These are phyloP conservation scores for Trematomus loennbergii DNA, from an alignment of 2,113 vertebrate genomes.

Conservation along the genomic window DNA sequence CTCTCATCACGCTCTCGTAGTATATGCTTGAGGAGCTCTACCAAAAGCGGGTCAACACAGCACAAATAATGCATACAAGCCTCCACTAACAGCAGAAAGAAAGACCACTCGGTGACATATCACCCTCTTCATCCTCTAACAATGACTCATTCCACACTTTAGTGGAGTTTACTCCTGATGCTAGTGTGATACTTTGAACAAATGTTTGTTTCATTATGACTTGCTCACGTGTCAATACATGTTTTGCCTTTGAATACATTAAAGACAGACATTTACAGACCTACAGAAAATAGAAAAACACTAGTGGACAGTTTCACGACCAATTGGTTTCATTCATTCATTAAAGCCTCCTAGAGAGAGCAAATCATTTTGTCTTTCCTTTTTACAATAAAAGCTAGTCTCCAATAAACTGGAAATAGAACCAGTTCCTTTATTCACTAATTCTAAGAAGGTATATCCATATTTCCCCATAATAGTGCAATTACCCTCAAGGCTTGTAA, in stretches of 20 bases:
- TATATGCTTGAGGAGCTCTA: conserved; percentile 8
- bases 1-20: conserved; percentile 19
- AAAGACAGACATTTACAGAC: neutral
- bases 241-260: neutral
- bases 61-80: conserved; percentile 21
- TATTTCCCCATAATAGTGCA: neutral
- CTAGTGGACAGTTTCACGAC: neutral
- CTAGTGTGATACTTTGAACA: neutral
- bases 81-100: conserved; percentile 8
- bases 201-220: neutral
- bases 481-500: conserved; percentile 3
- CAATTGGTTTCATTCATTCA: too few relatives aligned
- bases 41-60: conserved; percentile 26
- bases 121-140: neutral
- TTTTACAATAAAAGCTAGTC: neutral
- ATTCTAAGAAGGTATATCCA: neutral
- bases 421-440: neutral
- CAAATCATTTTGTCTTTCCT: neutral
- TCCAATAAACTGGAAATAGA: neutral
- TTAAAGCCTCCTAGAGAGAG: too few relatives aligned
- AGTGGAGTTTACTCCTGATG: neutral
- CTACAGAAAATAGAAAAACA: neutral
- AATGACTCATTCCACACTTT: neutral
- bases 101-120: neutral
- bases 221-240: neutral